Evolutionary conservation across 2,888 invertebrate genomes (phyloP), one percentile per base, ranked within the genome.

Genomic region (Aleiodes testaceus): DNA sequence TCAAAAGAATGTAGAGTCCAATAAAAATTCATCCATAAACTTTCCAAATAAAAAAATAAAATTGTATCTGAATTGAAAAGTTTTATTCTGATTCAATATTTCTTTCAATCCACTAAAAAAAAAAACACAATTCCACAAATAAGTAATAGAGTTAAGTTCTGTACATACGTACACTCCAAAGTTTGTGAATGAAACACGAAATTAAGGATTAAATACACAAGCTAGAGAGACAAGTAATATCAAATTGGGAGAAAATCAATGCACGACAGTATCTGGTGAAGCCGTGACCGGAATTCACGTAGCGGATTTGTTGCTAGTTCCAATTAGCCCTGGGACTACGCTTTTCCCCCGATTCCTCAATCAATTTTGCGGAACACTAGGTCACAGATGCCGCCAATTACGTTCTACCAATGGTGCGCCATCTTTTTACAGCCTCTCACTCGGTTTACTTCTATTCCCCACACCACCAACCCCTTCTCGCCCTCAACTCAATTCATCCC

Each of bases 341-440:
- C 74, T 63, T 47, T 26, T 72, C 73, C 74, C 72, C 73, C 74
- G 74, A 78, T 79, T 78, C 79, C 78, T 80, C 79, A 79, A 82
- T 82, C 81, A 82, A 80, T 82, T 81, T 80, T 72, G 78, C 76
- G 77, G 78, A 80, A 80, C 81, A 78, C 77, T 79, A 78, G 82
- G 82, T 82, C 82, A 81, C 82, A 82, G 82, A 82, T 83, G 81
- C 78, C 81, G 77, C 80, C 82, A 82, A 82, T 82, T 82, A 82
- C 81, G 78, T 70, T 78, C 72, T 77, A 76, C 79, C 80, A 79
- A 78, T 78, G 76, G 77, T 66, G 75, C 75, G 75, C 77, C 79
- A 77, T 79, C 80, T 78, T 81, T 78, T 76, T 79, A 44, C 52
- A 67, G 45, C 44, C 59, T 66, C 52, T 53, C 30, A 64, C 52